These are phyloP conservation scores for Syrista parreyssii DNA, from an alignment of 2,888 invertebrate species.

Conservation along the genomic window DNA sequence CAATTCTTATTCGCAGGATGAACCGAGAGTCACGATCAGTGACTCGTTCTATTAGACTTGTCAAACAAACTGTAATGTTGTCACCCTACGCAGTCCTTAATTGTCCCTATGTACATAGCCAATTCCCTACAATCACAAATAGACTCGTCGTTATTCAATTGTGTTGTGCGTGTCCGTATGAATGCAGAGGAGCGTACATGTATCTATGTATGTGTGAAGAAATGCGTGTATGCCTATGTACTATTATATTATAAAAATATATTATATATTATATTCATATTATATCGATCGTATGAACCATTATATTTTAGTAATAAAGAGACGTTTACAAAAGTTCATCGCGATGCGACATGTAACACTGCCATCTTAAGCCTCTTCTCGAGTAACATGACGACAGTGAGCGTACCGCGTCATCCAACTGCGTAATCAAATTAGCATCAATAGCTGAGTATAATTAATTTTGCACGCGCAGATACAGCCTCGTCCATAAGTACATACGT, in stretches of 20 bases:
- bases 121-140: slow-evolving; percentile 17
- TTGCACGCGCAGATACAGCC: neutral
- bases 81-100: neutral
- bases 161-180: neutral
- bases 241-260: slow-evolving; percentile 11
- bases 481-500: accelerated
- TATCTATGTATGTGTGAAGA: neutral
- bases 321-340: slow-evolving; percentile 19
- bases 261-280: slow-evolving; percentile 22
- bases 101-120: slow-evolving; percentile 32
- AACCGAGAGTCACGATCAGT: neutral
- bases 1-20: neutral
- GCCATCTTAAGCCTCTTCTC: neutral
- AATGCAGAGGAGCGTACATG: slow-evolving; percentile 15
- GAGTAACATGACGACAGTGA: neutral
- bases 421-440: neutral
- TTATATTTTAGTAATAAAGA: slow-evolving; percentile 34
- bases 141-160: neutral
- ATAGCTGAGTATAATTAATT: neutral
- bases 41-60: neutral
- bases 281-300: slow-evolving; percentile 21
- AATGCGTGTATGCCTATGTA: neutral
- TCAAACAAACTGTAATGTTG: neutral
- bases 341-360: neutral
- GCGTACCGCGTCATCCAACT: neutral